phyloP scores from a whole-genome alignment of 1,140 invertebrate genomes.

The Carcinoscorpius rotundicauda region DNA sequence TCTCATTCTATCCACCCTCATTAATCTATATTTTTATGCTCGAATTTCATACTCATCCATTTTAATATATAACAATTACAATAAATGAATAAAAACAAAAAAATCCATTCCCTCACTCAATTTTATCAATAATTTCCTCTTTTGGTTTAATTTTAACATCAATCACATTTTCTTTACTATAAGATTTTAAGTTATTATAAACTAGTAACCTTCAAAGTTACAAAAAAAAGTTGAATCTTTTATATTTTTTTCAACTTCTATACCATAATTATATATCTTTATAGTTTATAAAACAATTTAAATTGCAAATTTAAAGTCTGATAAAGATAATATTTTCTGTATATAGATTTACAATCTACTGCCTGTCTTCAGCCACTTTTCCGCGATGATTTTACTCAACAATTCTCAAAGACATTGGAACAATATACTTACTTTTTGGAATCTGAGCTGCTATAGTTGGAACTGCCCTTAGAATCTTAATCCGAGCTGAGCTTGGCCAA shows the following conservation, averaged over 20 bases:
- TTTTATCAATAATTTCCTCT: too few species aligned
- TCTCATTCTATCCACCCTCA: not conserved
- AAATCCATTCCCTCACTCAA: too few species aligned
- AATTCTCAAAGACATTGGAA: constrained; percentile 65
- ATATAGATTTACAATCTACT: constrained; percentile 12
- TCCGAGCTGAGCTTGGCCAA: constrained; percentile 50
- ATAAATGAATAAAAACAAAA: too few species aligned
- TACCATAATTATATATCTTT: too few species aligned
- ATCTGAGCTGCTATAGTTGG: too few species aligned
- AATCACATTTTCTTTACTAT: not conserved
- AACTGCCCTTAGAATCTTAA: constrained; percentile 46
- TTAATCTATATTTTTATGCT: constrained; percentile 9
- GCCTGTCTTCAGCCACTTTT: not conserved
- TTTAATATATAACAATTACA: not conserved
- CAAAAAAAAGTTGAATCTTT: not conserved
- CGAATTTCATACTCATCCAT: not conserved
- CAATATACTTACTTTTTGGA: constrained; percentile 61
- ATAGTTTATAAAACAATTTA: too few species aligned
- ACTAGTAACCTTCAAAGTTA: not conserved
- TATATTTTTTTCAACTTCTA: too few species aligned
- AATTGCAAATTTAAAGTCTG: too few species aligned
- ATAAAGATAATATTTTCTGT: constrained; percentile 2
- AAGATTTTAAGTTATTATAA: not conserved
- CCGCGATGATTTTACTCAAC: constrained; percentile 46
- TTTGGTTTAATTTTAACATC: not conserved